Evolutionary conservation across 2,888 invertebrate species (phyloP).

Genomic region (Ennomos fuscantarius): DNA sequence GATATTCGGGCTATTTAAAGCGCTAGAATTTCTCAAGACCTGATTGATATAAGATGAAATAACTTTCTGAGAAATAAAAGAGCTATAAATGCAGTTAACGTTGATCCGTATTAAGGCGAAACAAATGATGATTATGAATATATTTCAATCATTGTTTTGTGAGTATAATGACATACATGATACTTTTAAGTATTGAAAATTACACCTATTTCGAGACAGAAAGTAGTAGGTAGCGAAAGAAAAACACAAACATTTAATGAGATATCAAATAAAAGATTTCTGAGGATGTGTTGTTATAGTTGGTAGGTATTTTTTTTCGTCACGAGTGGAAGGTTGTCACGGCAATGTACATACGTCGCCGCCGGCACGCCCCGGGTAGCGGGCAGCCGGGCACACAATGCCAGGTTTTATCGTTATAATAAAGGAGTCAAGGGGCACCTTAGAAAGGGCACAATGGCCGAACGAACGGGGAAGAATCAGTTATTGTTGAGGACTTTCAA

Average conservation of each 20-base stretch:
- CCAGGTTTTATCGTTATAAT: constrained; percentile 47
- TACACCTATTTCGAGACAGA: neutral
- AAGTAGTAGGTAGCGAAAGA: neutral
- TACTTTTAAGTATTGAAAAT: too few species aligned
- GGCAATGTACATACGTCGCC: constrained; percentile 39
- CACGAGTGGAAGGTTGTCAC: constrained; percentile 35
- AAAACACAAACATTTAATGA: neutral
- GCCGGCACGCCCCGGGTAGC: constrained; percentile 29
- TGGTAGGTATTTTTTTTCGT: neutral
- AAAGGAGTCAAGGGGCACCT: constrained; percentile 40
- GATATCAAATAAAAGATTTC: neutral
- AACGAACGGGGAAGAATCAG: constrained; percentile 32
- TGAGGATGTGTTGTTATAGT: neutral
- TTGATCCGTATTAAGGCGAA: constrained; percentile 7
- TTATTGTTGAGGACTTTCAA: constrained; percentile 40
- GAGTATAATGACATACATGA: too few species aligned
- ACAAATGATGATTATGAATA: neutral
- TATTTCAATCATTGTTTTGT: neutral
- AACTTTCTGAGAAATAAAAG: constrained; percentile 1
- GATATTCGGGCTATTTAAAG: constrained; percentile 4
- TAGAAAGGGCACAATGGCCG: constrained; percentile 41
- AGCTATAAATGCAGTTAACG: constrained; percentile 3
- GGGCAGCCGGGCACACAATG: constrained; percentile 40
- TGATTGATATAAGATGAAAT: neutral
- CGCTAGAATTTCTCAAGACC: neutral